Evolutionary conservation across 2,113 vertebrate genomes (phyloP).

Genomic region (Thunnus maccoyii): DNA sequence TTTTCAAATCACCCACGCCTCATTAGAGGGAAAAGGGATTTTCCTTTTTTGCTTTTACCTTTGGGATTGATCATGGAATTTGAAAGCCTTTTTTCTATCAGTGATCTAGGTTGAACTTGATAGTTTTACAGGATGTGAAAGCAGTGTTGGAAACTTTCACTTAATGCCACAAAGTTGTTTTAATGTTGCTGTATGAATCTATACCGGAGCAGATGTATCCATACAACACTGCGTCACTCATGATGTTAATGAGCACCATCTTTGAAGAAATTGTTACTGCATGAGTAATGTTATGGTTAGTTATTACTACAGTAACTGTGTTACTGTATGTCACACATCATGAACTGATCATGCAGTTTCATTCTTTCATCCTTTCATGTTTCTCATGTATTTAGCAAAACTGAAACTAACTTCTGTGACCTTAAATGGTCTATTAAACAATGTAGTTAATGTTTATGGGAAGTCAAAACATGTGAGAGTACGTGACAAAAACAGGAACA

Average conservation of each 20-base stretch:
- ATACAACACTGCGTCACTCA: neutral
- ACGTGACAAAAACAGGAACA: neutral
- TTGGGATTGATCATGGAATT: constrained; percentile 41
- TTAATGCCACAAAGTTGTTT: constrained; percentile 2
- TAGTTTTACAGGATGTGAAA: constrained; percentile 44
- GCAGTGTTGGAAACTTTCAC: constrained; percentile 34
- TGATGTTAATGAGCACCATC: neutral
- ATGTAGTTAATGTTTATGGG: neutral
- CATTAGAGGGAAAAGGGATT: constrained; percentile 37
- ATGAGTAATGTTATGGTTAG: neutral
- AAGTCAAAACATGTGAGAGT: constrained; percentile 5
- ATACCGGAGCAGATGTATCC: neutral
- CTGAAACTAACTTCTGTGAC: neutral
- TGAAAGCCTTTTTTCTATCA: constrained; percentile 3
- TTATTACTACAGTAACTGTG: too few species aligned
- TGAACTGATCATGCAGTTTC: neutral
- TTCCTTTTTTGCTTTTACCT: constrained; percentile 41
- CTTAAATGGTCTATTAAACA: neutral
- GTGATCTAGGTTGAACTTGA: constrained; percentile 14
- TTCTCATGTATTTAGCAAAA: too few species aligned
- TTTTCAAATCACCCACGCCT: constrained; percentile 48
- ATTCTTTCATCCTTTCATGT: too few species aligned
- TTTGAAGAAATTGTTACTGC: neutral
- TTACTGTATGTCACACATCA: neutral
- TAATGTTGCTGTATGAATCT: neutral